phyloP scores from a whole-genome alignment of 2,797 vertebrate genomes.

The Rhincodon typus region DNA sequence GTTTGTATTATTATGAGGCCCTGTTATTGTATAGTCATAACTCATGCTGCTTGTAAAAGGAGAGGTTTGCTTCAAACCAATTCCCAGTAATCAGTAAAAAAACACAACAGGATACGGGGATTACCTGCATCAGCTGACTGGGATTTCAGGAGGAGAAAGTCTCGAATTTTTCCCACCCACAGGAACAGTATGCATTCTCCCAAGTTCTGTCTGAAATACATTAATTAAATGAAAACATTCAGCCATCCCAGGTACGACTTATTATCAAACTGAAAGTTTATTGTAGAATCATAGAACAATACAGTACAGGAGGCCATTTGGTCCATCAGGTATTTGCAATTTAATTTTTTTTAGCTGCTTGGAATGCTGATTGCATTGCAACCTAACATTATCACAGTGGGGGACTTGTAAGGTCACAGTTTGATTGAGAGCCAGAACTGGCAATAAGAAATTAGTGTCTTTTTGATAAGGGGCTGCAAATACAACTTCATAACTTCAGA shows the following conservation, averaged over 20 bases:
- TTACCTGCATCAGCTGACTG: constrained; percentile 72
- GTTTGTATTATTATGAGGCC: neutral
- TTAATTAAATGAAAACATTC: neutral
- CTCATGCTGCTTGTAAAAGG: neutral
- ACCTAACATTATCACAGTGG: too few relatives aligned
- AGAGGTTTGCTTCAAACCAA: neutral
- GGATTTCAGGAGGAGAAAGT: constrained; percentile 76
- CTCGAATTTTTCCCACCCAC: constrained; percentile 89
- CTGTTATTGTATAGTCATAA: neutral
- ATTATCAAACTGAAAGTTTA: neutral
- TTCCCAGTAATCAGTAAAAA: neutral
- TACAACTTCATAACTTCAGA: too few relatives aligned
- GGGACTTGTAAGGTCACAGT: too few relatives aligned
- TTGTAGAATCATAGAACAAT: neutral
- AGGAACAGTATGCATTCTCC: constrained; percentile 90
- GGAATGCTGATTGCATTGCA: too few relatives aligned
- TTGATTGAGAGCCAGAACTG: too few relatives aligned
- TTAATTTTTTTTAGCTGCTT: too few relatives aligned
- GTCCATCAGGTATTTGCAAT: neutral
- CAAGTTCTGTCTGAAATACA: constrained; percentile 69
- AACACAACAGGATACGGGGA: constrained; percentile 40
- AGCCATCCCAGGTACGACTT: neutral
- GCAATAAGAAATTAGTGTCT: too few relatives aligned
- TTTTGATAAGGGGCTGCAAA: too few relatives aligned
- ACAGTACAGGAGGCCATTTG: neutral